Percentiles rank a stretch among this genome's conserved stretches.
Evolutionary conservation across 2,888 invertebrate species (phyloP).

Genomic region (Dioctria rufipes): DNA sequence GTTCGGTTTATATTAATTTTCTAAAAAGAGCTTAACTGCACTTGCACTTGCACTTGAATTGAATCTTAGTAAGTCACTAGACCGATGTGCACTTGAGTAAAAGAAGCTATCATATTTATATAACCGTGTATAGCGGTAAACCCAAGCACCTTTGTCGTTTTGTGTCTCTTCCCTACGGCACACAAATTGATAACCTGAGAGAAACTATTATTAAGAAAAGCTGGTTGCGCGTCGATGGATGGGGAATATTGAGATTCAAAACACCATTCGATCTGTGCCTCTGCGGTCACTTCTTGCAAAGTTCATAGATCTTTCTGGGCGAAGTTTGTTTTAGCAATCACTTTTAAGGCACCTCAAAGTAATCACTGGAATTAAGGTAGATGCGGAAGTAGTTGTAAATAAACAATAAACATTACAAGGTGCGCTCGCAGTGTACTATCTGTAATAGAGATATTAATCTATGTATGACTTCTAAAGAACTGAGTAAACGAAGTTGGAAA

Average conservation of each 20-base stretch:
- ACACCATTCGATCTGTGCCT: neutral
- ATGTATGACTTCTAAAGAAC: too few relatives aligned
- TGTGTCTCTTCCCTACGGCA: constrained; percentile 8
- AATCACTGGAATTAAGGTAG: too few relatives aligned
- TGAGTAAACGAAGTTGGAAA: too few relatives aligned
- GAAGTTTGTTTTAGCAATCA: neutral
- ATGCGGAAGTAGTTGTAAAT: too few relatives aligned
- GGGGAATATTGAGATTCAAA: neutral
- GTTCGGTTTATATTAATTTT: too few relatives aligned
- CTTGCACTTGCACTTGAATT: constrained; percentile 8
- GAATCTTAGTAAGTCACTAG: neutral
- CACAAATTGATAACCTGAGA: neutral
- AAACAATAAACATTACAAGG: too few relatives aligned
- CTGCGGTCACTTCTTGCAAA: neutral
- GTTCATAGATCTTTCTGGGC: neutral
- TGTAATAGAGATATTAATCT: too few relatives aligned
- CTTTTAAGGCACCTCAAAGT: too few relatives aligned
- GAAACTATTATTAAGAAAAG: constrained; percentile 22
- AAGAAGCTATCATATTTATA: constrained; percentile 42
- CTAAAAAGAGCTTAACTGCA: neutral
- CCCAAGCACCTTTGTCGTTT: constrained; percentile 10
- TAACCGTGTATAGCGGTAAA: constrained; percentile 44
- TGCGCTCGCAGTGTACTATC: too few relatives aligned
- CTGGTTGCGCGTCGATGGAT: neutral
- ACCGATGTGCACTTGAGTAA: constrained; percentile 20